These are phyloP conservation scores for Cranoglanis bouderius DNA, from an alignment of 2,113 vertebrate species.

Conservation along the genomic window DNA sequence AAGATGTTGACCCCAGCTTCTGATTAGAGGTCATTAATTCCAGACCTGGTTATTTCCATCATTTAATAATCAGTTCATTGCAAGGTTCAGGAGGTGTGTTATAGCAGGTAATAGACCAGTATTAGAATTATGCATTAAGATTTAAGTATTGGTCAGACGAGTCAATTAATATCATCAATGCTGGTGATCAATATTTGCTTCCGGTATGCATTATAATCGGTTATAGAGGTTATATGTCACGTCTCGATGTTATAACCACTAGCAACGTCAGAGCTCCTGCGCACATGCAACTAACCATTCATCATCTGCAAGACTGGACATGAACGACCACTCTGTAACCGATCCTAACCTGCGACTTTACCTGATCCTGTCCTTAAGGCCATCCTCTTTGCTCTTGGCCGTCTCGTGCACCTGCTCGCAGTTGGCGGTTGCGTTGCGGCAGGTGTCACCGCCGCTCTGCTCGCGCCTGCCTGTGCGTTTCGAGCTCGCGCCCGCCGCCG, in stretches of 20 bases:
- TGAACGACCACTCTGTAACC: not conserved
- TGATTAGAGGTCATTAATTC: not conserved
- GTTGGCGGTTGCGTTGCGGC: constrained; percentile 44
- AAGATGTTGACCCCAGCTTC: not conserved
- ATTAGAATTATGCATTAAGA: no score
- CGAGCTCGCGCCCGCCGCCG: constrained; percentile 42
- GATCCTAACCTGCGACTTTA: constrained; percentile 45
- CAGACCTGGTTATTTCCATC: not conserved
- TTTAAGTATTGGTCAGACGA: no score
- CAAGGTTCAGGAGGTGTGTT: not conserved
- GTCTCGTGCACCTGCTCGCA: constrained; percentile 25
- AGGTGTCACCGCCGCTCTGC: constrained; percentile 44
- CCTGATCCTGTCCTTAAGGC: constrained; percentile 66
- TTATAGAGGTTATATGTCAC: not conserved
- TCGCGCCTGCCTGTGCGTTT: constrained; percentile 65
- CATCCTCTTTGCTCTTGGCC: constrained; percentile 58
- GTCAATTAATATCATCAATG: not conserved
- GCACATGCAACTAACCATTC: not conserved
- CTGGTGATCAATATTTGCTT: not conserved
- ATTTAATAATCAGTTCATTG: not conserved
- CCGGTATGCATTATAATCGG: not conserved
- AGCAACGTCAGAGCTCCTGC: not conserved
- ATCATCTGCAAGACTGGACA: not conserved
- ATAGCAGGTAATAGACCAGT: not conserved
- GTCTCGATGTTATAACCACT: not conserved